A percentile compares a stretch with the other conserved stretches of the same genome.
Conservation (phyloP, 2,888 invertebrate genomes). For the Glaucopsyche alexis region DNA sequence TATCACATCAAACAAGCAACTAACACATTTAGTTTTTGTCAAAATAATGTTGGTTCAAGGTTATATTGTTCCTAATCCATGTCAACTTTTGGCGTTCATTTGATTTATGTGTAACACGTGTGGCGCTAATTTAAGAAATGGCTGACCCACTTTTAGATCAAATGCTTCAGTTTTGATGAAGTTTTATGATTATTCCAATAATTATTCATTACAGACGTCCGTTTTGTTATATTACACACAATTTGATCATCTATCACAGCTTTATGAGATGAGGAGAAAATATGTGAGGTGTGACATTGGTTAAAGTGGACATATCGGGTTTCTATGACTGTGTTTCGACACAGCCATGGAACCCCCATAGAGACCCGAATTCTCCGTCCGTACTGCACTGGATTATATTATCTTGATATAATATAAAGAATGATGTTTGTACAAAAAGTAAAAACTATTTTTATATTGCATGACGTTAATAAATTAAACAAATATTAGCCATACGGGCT, state of each 20-base stretch:
- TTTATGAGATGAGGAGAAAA: neutral
- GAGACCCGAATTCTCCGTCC: no score
- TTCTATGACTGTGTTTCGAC: no score
- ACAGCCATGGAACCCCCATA: no score
- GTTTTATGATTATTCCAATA: constrained; percentile 1
- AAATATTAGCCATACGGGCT: no score
- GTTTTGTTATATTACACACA: neutral
- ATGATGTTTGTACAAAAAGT: no score
- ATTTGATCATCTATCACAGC: neutral
- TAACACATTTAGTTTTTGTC: constrained; percentile 5
- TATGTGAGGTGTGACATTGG: neutral
- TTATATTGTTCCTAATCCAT: constrained; percentile 18
- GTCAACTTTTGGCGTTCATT: constrained; percentile 28
- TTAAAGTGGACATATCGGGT: no score
- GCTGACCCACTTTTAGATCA: constrained; percentile 38
- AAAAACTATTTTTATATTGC: no score
- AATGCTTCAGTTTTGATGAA: constrained; percentile 31
- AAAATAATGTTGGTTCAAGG: constrained; percentile 23
- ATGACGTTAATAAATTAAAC: no score
- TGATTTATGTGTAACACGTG: constrained; percentile 37
- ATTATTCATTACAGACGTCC: neutral
- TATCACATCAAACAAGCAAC: neutral
- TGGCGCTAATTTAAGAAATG: constrained; percentile 36
- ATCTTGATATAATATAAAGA: no score
- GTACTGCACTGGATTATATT: no score